phyloP scores from a whole-genome alignment of 2,113 vertebrate genomes.

The Antechinus flavipes region DNA sequence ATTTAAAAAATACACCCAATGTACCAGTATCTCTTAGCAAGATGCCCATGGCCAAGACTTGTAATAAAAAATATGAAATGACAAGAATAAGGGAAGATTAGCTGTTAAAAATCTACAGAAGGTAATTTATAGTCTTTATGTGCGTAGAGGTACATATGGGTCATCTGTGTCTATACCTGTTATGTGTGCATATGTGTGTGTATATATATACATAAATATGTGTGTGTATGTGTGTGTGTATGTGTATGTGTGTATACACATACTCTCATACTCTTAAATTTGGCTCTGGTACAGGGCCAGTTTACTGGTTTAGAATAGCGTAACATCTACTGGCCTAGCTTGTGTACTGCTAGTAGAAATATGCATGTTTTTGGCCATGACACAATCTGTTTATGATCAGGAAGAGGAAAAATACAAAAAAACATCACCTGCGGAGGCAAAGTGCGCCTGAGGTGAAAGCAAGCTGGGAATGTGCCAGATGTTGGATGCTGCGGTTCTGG shows the following conservation, averaged over 20 bases:
- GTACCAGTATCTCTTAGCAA: not conserved
- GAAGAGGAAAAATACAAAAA: not conserved
- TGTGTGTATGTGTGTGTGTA: no score
- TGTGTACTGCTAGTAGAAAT: not conserved
- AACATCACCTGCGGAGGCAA: not conserved
- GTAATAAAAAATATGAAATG: not conserved
- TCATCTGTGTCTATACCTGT: no score
- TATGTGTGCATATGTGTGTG: no score
- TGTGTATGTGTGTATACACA: no score
- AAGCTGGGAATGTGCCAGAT: not conserved
- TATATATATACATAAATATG: no score
- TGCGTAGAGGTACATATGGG: not conserved
- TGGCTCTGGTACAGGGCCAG: not conserved
- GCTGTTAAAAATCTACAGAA: not conserved
- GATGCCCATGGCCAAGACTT: not conserved
- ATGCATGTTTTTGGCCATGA: not conserved
- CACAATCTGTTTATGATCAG: not conserved
- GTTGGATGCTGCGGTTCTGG: not conserved
- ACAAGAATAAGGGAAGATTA: not conserved
- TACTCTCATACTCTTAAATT: no score
- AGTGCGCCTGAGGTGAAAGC: not conserved
- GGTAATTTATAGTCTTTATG: not conserved
- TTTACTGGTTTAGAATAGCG: constrained; percentile 8
- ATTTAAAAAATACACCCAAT: not conserved
- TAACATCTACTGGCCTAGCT: not conserved